Evolutionary conservation across 2,113 vertebrate species (phyloP), one percentile per base, ranked within the genome.

Genomic region (Oncorhynchus tshawytscha): DNA sequence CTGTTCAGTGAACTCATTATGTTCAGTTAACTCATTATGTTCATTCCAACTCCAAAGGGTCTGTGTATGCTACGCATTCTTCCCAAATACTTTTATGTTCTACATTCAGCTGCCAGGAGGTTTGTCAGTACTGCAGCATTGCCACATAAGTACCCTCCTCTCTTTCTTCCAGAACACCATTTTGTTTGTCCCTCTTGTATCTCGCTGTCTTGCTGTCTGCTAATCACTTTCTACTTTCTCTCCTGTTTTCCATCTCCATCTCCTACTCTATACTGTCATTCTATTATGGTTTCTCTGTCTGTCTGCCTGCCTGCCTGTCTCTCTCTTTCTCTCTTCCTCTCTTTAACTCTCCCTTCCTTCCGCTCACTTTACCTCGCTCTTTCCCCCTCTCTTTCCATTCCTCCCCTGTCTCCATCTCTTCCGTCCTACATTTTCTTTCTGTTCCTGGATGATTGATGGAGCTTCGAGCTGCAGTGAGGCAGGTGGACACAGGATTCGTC

Each of bases 401-500:
- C 39, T 45, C 22, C 24, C 22, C 27, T 68, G 7, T 39, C 67
- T 68, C 15, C 5, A 27, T 68, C 67, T 20, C 29, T 68, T 29
- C 31, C 9, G 2, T 8, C 39, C n/a, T 8, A 12, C 18, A 25
- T 24, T 20, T 45, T 76, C 77, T 71, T 57, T 73, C 75, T 79
- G 70, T 76, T 76, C 66, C 25, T 78, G 49, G 57, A 77, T 77
- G 73, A 81, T 70, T 73, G 80, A 84, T 76, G 73, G 73, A 71
- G 67, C 78, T 80, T 78, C 78, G 70, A 78, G 77, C 39, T 45
- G 65, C 78, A 74, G 73, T 31, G 66, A 67, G 29, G 49, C 65
- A 65, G 66, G 67, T 57, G 67, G 65, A 73, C 60, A 15, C 74
- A 79, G 51, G 57, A 20, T 59, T 78, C 75, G 70, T 73, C 69